A percentile compares a stretch with the other conserved stretches of the same genome.
These are phyloP conservation scores for Troides helena DNA, from an alignment of 2,888 invertebrate species.

Conservation along the genomic window DNA sequence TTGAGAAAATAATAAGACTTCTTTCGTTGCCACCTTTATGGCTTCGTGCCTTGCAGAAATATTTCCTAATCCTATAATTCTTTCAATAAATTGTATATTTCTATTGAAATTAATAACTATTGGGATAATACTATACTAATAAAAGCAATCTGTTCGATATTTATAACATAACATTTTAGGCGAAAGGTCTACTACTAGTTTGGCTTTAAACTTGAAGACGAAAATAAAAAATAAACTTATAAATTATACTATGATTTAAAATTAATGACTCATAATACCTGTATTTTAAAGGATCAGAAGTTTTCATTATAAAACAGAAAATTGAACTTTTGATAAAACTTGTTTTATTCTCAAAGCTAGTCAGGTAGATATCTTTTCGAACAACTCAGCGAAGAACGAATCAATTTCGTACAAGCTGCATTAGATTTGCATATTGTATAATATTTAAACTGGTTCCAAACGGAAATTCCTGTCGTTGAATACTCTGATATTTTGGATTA, in stretches of 20 bases:
- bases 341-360: not conserved
- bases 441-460: constrained; percentile 16
- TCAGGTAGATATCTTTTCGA: not conserved
- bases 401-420: constrained; percentile 10
- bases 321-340: not conserved
- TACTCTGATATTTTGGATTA: not conserved
- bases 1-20: constrained; percentile 25
- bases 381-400: constrained; percentile 1
- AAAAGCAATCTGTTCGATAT: too few relatives aligned
- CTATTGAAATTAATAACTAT: not conserved
- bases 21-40: constrained; percentile 14
- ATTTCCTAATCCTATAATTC: not conserved
- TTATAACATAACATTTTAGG: too few relatives aligned
- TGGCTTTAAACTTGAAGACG: too few relatives aligned
- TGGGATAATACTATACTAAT: not conserved
- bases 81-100: not conserved
- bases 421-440: constrained; percentile 15
- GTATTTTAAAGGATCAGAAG: not conserved
- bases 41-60: constrained; percentile 15
- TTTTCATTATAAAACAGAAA: not conserved
- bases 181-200: too few relatives aligned
- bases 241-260: constrained; percentile 1
- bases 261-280: too few relatives aligned
- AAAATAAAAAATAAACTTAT: not conserved
- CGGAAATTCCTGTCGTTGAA: constrained; percentile 18